These are phyloP conservation scores for Oreochromis aureus DNA, from an alignment of 2,113 vertebrate species.

Conservation along the genomic window DNA sequence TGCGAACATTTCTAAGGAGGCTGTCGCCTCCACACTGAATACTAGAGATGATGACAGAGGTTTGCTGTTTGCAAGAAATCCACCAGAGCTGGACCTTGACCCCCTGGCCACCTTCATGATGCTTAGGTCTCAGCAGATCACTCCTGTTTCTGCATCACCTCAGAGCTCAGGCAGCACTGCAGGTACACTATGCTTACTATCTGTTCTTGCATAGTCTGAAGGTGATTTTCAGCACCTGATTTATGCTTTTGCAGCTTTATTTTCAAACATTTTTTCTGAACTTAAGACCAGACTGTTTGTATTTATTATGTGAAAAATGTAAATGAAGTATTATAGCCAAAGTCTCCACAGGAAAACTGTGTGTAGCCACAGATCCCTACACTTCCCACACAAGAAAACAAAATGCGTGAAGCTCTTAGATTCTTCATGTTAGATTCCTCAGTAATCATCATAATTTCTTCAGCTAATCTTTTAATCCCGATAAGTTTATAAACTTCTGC, in stretches of 20 bases:
- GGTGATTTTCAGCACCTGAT: neutral
- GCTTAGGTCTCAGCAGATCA: constrained; percentile 41
- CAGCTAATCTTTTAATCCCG: neutral
- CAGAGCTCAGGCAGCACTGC: neutral
- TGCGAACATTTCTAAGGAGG: neutral
- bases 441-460: neutral
- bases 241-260: neutral
- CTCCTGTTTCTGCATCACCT: neutral
- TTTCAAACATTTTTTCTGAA: neutral
- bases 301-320: neutral
- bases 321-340: neutral
- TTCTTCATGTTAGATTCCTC: neutral
- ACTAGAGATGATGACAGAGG: neutral
- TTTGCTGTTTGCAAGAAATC: neutral
- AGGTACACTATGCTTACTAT: constrained; percentile 6
- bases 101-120: constrained; percentile 58
- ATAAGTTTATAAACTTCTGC: neutral
- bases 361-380: neutral
- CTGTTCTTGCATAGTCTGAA: neutral
- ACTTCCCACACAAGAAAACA: neutral
- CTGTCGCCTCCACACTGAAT: neutral
- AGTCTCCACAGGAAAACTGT: neutral
- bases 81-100: constrained; percentile 15
- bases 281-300: neutral
- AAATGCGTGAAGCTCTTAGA: neutral